Evolutionary conservation across 1,140 invertebrate species (phyloP), one percentile per base, ranked within the genome.

Genomic region (Lepidurus apus): DNA sequence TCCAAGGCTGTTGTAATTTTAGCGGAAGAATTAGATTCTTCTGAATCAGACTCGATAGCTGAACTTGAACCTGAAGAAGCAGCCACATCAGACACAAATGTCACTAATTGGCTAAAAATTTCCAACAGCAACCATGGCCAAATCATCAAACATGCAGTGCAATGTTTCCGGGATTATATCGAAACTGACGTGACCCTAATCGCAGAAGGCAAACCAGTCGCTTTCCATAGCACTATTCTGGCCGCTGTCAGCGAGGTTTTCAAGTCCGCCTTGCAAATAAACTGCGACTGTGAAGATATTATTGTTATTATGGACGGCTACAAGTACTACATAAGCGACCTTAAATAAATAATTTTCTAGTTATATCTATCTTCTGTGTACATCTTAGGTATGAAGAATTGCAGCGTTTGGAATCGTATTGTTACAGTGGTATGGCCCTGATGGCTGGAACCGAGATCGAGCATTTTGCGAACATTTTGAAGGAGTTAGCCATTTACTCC

Each of bases 371-470:
- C 34, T 34, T 34, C 4, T 34, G 34, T 34, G 34, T 34, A 34
- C 0, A 4, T 34, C 34, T 21, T 17, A 65, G 53, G 53, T 65
- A 65, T 17, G 53, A 65, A 65, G 53, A 65, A 65, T n/a, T 65
- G 4, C 53, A 65, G n/a, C 53, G 53, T 65, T 65, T 65, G 53
- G 53, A 65, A 65, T 65, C 53, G 9, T 65, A 65, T n/a, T 65
- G 53, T 21, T 65, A 65, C 53, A 65, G 53, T 65, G 53, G 53
- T 13, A 65, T 65, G 53, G 53, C 53, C 17, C 53, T 65, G 53
- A 65, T 65, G 53, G 17, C 53, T 1, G 53, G 53, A 7, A 17
- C 6, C 6, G 53, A 65, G n/a, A 65, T 65, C 17, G 53, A 65
- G 3, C 53, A 65, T n/a, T 65, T 65, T 17, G 53, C 53, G 7